Percentiles rank a stretch among this genome's conserved stretches.
Evolutionary conservation across 2,113 vertebrate species (phyloP).

Genomic region (Cinclus cinclus): DNA sequence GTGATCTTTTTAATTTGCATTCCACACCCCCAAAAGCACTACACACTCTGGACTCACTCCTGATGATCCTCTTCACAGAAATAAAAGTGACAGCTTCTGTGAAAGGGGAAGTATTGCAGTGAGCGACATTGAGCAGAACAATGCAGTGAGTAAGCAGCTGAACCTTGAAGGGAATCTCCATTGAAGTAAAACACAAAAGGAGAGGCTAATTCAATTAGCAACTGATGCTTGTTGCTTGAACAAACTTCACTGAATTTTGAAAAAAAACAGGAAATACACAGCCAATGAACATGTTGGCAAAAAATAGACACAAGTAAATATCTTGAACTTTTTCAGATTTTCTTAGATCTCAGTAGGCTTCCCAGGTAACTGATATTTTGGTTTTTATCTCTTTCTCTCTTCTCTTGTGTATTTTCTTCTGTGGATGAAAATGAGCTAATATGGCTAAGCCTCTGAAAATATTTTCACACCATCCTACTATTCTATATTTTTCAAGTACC

Average conservation of each 20-base stretch:
- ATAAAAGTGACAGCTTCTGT: conserved; percentile 61
- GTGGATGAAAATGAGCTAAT: background rate
- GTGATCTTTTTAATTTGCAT: conserved; percentile 31
- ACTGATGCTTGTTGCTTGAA: conserved; percentile 63
- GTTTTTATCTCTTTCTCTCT: background rate
- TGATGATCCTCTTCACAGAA: conserved; percentile 59
- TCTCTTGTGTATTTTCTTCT: background rate
- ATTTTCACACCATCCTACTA: background rate
- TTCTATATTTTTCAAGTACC: background rate
- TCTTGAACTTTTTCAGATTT: background rate
- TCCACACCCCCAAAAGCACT: background rate
- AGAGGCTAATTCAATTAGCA: conserved; percentile 72
- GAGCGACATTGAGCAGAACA: conserved; percentile 6
- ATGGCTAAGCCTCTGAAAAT: background rate
- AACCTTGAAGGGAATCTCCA: conserved; percentile 64
- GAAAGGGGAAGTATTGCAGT: conserved; percentile 32
- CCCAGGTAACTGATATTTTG: background rate
- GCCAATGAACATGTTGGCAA: background rate
- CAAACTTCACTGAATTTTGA: conserved; percentile 44
- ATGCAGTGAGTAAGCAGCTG: conserved; percentile 50
- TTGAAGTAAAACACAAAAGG: conserved; percentile 66
- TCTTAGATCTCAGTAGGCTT: background rate
- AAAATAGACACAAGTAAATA: background rate
- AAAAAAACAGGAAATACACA: background rate
- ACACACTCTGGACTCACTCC: conserved; percentile 16